Evolutionary conservation across 1,140 invertebrate species (phyloP), one percentile per base, ranked within the genome.

Genomic region (Epicauta chinensis): DNA sequence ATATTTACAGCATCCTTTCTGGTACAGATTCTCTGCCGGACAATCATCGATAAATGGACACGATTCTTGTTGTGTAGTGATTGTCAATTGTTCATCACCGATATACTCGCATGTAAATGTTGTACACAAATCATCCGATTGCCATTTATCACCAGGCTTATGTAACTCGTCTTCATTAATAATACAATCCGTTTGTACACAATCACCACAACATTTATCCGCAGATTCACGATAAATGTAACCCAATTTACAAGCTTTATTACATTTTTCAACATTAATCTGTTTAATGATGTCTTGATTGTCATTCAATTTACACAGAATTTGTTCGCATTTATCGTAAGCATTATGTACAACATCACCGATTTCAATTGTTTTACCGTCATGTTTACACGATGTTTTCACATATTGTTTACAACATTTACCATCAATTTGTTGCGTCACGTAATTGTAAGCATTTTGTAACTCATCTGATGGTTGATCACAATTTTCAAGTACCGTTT

Each of bases 191-290:
- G 73, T 70, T 69, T 82, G 81, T 15, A 77, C 66, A 53, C 88
- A 91, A 49, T 77, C 71, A 2, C 87, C 87, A 60, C 88, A 91
- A 67, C 88, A 90, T 13, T 64, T 58, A 13, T 55, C 70, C 10
- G 57, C 50, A 2, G 79, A 71, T 39, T 67, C 49, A 36, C 64
- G 59, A 59, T 85, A 84, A 34, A 69, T 66, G 69, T 76, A 83
- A 2, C 83, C 84, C 50, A 73, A 39, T 1, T 50, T 58, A 50
- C 53, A 47, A 29, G 14, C 44, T n/a, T 46, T 46, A 3, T 69
- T 63, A 64, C 83, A 86, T 16, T 62, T 66, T 56, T 79, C 68
- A 4, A 74, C 69, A n/a, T 67, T 69, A 51, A 75, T 74, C 12
- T 70, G 61, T 34, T 79, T 75, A 5, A 74, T 64, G 0, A 81